Percentiles rank a stretch among this genome's conserved stretches.
phyloP scores from a whole-genome alignment of 2,797 vertebrate species.

The Sebastes itinus region DNA sequence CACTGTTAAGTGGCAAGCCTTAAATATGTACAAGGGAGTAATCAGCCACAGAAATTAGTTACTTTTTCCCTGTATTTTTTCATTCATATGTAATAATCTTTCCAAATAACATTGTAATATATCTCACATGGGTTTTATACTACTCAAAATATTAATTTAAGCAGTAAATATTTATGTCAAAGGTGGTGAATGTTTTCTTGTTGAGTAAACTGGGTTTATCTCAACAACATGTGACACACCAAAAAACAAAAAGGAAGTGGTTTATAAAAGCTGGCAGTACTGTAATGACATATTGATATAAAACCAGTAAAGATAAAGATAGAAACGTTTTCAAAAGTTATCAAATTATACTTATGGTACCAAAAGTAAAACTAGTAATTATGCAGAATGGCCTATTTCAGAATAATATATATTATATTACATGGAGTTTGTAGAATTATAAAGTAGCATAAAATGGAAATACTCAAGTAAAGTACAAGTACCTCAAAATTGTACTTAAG shows the following conservation, averaged over 20 bases:
- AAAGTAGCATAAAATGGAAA: too few relatives aligned
- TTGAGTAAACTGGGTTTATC: not conserved
- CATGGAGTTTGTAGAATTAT: too few relatives aligned
- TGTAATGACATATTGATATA: not conserved
- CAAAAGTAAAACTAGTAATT: not conserved
- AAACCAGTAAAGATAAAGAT: not conserved
- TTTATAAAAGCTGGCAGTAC: not conserved
- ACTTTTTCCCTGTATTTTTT: not conserved
- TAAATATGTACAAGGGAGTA: not conserved
- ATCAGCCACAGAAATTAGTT: not conserved
- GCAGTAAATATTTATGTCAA: not conserved
- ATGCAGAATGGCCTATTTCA: not conserved
- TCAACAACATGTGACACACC: not conserved
- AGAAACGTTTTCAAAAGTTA: not conserved
- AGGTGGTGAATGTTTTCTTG: not conserved
- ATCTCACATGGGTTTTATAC: not conserved
- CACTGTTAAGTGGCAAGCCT: not conserved
- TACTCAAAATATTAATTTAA: not conserved
- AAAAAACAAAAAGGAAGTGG: not conserved
- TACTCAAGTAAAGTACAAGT: too few relatives aligned
- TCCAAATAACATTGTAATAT: not conserved
- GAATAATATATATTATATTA: not conserved
- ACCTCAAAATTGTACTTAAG: too few relatives aligned
- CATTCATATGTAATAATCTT: not conserved
- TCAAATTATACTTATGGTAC: not conserved